phyloP scores from a whole-genome alignment of 1,140 invertebrate species.

The Apis dorsata region DNA sequence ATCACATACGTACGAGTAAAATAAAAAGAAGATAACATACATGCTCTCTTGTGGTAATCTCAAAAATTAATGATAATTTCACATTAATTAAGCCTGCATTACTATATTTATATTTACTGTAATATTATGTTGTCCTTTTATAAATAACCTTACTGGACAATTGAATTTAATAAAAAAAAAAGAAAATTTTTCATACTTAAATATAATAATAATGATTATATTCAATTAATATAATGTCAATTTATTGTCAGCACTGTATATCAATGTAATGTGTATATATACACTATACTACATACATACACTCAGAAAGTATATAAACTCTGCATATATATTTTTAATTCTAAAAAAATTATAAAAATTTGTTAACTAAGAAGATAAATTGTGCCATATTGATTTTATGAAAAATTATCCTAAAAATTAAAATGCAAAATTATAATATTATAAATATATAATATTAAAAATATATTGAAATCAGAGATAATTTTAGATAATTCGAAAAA shows the following conservation, averaged over 20 bases:
- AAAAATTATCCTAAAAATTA: too few relatives aligned
- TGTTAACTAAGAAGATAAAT: background rate
- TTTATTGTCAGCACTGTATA: background rate
- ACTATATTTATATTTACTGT: background rate
- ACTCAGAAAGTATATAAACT: background rate
- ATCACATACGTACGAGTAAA: too few relatives aligned
- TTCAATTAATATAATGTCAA: background rate
- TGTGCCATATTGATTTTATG: background rate
- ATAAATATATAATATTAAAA: too few relatives aligned
- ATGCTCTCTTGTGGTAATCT: too few relatives aligned
- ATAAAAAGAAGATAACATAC: too few relatives aligned
- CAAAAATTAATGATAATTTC: too few relatives aligned
- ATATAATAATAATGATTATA: background rate
- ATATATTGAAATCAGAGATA: too few relatives aligned
- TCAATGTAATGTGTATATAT: background rate
- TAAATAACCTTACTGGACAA: background rate
- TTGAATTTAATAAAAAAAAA: background rate
- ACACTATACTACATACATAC: background rate
- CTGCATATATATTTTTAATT: constrained; percentile 1
- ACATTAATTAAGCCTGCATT: too few relatives aligned
- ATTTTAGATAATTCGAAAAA: too few relatives aligned
- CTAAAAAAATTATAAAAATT: background rate
- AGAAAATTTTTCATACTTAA: background rate
- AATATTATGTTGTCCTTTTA: constrained; percentile 4
- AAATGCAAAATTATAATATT: too few relatives aligned